Evolutionary conservation across 2,797 vertebrate genomes (phyloP).

Genomic region (Labroides dimidiatus): DNA sequence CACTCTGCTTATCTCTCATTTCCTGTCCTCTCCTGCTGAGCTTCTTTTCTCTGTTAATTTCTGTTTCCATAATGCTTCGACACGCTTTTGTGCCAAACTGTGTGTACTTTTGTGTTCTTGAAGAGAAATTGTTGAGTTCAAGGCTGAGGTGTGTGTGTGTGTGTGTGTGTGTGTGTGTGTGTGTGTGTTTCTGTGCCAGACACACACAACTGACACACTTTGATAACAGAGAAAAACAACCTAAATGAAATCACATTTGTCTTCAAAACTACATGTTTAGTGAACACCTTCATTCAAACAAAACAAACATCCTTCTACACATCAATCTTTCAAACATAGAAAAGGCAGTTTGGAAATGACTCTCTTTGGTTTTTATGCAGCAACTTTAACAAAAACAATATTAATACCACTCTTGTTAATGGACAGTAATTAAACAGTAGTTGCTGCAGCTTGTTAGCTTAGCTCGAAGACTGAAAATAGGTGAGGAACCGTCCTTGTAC

Average conservation of each 20-base stretch:
- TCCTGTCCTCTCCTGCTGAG: conserved; percentile 32
- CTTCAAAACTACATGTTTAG: conserved; percentile 22
- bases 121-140: conserved; percentile 49
- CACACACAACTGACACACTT: conserved; percentile 53
- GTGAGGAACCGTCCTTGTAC: too few species aligned
- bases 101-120: conserved; percentile 57
- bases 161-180: conserved; percentile 49
- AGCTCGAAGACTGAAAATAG: neutral
- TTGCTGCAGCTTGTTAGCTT: neutral
- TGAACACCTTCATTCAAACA: conserved; percentile 24
- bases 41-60: conserved; percentile 49
- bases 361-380: accelerated
- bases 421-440: too few species aligned
- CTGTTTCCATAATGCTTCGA: conserved; percentile 21
- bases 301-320: neutral
- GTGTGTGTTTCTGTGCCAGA: conserved; percentile 55
- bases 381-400: neutral
- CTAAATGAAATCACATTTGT: conserved; percentile 47
- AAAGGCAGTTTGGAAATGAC: neutral
- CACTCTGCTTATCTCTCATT: conserved; percentile 34
- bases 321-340: neutral
- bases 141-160: conserved; percentile 42
- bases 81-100: conserved; percentile 32
- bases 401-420: too few species aligned
- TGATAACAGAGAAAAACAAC: conserved; percentile 57